Percentiles rank a stretch among this genome's conserved stretches.
phyloP scores from a whole-genome alignment of 2,113 vertebrate genomes.

The Speoplatyrhinus poulsoni region DNA sequence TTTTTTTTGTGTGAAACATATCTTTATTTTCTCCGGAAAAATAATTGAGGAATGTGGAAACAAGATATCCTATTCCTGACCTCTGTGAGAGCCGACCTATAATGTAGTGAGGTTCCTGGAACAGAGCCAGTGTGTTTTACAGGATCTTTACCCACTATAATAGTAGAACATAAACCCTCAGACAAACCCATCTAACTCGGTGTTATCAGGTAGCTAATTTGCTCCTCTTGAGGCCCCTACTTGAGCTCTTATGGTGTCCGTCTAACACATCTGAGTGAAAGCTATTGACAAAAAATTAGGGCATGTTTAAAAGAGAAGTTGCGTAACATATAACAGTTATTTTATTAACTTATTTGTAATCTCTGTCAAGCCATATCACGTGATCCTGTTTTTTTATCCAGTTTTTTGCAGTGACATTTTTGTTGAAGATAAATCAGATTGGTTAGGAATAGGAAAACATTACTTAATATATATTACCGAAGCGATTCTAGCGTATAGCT shows the following conservation, averaged over 20 bases:
- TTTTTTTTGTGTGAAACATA: constrained; percentile 17
- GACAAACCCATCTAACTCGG: constrained; percentile 19
- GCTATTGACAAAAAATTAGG: too few relatives aligned
- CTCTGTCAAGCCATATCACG: too few relatives aligned
- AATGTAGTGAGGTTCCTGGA: constrained; percentile 39
- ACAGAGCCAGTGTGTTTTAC: constrained; percentile 39
- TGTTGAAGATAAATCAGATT: too few relatives aligned
- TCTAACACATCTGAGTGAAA: too few relatives aligned
- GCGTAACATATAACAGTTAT: background rate
- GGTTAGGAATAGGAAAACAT: too few relatives aligned
- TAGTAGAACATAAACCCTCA: constrained; percentile 30
- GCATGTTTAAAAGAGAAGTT: too few relatives aligned
- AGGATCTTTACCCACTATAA: constrained; percentile 31
- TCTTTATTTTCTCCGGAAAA: constrained; percentile 37
- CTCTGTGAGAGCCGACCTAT: constrained; percentile 46
- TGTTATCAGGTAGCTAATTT: background rate
- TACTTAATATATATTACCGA: too few relatives aligned
- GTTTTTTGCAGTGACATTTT: too few relatives aligned
- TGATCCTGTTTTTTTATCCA: too few relatives aligned
- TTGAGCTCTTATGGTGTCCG: constrained; percentile 9
- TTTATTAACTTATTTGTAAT: too few relatives aligned
- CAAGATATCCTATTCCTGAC: constrained; percentile 49
- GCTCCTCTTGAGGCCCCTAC: background rate
- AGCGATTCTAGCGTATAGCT: too few relatives aligned
- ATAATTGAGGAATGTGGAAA: constrained; percentile 47